These are phyloP conservation scores for Uropetala carovei DNA, from an alignment of 2,888 invertebrate species.

Conservation along the genomic window DNA sequence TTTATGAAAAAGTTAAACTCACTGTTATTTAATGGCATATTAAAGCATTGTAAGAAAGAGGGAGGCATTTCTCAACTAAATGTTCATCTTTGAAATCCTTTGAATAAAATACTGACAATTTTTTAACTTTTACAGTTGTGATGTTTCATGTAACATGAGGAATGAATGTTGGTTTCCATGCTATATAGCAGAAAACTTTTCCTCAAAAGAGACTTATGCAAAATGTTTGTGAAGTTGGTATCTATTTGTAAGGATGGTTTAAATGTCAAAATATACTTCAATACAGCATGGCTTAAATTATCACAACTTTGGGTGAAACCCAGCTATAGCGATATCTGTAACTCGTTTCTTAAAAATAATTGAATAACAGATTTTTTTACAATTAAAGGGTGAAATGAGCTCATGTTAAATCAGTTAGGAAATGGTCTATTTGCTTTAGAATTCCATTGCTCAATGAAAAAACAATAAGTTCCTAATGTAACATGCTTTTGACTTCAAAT, in stretches of 20 bases:
- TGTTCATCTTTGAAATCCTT: neutral
- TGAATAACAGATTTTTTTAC: no score
- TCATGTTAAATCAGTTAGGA: no score
- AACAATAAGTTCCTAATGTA: no score
- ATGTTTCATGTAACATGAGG: neutral
- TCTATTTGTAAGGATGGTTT: neutral
- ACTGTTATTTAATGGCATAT: neutral
- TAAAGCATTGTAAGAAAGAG: neutral
- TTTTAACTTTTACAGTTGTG: neutral
- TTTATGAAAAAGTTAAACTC: neutral
- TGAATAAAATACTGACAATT: neutral
- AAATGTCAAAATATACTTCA: neutral
- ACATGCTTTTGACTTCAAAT: no score
- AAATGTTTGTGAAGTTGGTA: neutral
- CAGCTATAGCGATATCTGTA: no score
- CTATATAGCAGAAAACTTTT: neutral
- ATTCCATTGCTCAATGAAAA: no score
- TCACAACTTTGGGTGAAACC: no score
- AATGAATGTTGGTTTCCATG: no score
- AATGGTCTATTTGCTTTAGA: no score
- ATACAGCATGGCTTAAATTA: neutral
- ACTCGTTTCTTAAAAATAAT: no score
- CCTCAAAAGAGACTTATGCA: neutral
- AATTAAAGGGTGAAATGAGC: no score
- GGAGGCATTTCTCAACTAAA: neutral